Percentiles rank a stretch among this genome's conserved stretches.
phyloP scores from a whole-genome alignment of 1,140 invertebrate genomes.

The Drosophila nebulosa region DNA sequence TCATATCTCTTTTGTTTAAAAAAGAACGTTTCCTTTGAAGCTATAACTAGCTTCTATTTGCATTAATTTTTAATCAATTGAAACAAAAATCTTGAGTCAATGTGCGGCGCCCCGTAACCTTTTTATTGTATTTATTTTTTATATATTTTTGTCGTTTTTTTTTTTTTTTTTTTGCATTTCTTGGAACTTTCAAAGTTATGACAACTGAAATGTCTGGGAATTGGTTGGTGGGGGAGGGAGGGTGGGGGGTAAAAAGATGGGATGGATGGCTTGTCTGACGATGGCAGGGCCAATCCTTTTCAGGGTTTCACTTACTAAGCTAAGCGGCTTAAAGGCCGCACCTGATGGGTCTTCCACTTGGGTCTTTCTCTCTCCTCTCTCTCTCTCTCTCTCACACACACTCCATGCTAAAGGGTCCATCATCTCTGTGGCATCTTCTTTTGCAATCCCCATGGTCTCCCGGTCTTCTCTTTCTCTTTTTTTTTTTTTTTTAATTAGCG shows the following conservation, averaged over 20 bases:
- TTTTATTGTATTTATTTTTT: constrained; percentile 33
- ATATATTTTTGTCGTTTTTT: constrained; percentile 22
- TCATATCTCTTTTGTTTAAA: too few species aligned
- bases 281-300: constrained; percentile 31
- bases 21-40: too few species aligned
- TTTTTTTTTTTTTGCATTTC: constrained; percentile 56
- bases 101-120: constrained; percentile 54
- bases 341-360: constrained; percentile 48
- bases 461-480: neutral
- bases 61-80: too few species aligned
- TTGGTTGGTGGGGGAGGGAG: neutral
- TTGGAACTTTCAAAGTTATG: constrained; percentile 63
- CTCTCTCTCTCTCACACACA: neutral
- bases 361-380: neutral
- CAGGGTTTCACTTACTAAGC: constrained; percentile 73
- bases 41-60: too few species aligned
- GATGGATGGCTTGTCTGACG: constrained; percentile 46
- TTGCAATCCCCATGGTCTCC: neutral
- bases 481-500: constrained; percentile 60
- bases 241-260: constrained; percentile 6
- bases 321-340: constrained; percentile 69
- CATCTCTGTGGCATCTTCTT: neutral
- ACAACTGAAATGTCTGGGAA: constrained; percentile 47
- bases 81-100: neutral
- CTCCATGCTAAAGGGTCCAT: too few species aligned